Percentiles rank a stretch among this genome's conserved stretches.
Evolutionary conservation across 2,113 vertebrate species (phyloP).

Genomic region (Euleptes europaea): DNA sequence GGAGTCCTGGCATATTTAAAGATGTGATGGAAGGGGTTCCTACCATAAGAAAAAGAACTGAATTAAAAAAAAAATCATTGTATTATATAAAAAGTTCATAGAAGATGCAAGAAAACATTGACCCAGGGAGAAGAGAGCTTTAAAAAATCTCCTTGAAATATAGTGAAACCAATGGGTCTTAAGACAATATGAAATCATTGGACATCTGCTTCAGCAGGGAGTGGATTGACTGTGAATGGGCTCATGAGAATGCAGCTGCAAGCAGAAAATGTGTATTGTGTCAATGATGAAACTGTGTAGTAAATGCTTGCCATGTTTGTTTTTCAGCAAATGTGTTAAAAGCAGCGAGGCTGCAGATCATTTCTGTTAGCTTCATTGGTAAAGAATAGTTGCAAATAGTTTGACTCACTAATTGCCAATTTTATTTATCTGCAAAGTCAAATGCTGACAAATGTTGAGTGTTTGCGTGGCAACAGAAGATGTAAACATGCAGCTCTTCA

Average conservation of each 20-base stretch:
- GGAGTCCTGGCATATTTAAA: too few relatives aligned
- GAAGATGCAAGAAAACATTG: not conserved
- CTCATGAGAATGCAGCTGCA: not conserved
- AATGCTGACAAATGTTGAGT: slow-evolving; percentile 9
- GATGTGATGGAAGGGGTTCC: not conserved
- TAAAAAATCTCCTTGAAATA: not conserved
- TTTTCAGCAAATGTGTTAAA: slow-evolving; percentile 17
- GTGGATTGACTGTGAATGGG: not conserved
- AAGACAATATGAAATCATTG: not conserved
- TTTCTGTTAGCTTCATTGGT: slow-evolving; percentile 37
- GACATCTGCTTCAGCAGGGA: not conserved
- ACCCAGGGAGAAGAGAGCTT: not conserved
- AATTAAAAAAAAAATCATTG: not conserved
- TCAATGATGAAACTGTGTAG: not conserved
- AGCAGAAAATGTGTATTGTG: slow-evolving; percentile 4
- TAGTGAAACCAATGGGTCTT: not conserved
- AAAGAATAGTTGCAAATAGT: slow-evolving; percentile 46
- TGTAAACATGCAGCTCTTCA: slow-evolving; percentile 14
- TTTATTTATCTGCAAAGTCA: slow-evolving; percentile 36
- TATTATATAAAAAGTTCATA: not conserved
- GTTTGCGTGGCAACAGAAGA: slow-evolving; percentile 6
- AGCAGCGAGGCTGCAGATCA: slow-evolving; percentile 28
- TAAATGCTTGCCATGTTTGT: slow-evolving; percentile 1
- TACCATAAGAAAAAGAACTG: not conserved
- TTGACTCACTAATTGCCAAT: slow-evolving; percentile 23